These are phyloP conservation scores for Onychorhynchus coronatus DNA, from an alignment of 2,113 vertebrate genomes.

Conservation along the genomic window DNA sequence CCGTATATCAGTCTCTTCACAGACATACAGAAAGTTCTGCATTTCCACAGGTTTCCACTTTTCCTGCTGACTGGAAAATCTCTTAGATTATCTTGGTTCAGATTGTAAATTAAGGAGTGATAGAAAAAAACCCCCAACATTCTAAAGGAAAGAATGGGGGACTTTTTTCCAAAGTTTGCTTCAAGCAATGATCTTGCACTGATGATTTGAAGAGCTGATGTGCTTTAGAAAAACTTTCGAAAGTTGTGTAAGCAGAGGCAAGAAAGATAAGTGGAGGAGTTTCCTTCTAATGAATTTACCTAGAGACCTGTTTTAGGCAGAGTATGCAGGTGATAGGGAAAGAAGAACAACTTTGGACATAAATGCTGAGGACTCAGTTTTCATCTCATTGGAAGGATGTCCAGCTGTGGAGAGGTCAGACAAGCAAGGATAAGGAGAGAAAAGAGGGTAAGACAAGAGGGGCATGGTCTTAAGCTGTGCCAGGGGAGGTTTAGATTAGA, in stretches of 20 bases:
- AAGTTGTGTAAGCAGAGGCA: not conserved
- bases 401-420: not conserved
- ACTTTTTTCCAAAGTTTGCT: not conserved
- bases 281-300: not conserved
- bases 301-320: not conserved
- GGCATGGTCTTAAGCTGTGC: too few relatives aligned
- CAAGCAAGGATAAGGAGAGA: not conserved
- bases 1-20: not conserved
- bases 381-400: not conserved
- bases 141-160: not conserved
- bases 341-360: not conserved
- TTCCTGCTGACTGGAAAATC: not conserved
- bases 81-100: not conserved
- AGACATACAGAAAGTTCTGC: not conserved
- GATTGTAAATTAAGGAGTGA: not conserved
- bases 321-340: not conserved
- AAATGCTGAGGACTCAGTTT: not conserved
- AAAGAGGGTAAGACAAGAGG: too few relatives aligned
- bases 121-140: not conserved
- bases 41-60: not conserved
- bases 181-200: not conserved
- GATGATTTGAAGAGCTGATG: not conserved
- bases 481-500: too few relatives aligned
- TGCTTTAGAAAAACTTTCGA: not conserved
- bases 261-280: not conserved